phyloP scores from a whole-genome alignment of 2,888 invertebrate species.

The Trichopoda pennipes region DNA sequence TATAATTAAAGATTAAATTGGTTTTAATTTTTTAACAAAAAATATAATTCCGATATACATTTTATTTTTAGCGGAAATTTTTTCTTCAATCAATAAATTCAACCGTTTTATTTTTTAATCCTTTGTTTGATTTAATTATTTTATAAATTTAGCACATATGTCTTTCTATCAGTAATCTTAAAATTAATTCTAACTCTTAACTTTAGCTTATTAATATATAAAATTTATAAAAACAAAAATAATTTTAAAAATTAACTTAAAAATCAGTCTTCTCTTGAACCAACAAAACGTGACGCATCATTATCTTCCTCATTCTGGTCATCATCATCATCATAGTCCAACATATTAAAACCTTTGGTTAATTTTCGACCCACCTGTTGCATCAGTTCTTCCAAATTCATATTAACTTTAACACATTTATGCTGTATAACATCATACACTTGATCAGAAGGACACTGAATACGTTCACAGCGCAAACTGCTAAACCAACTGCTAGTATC shows the following conservation, averaged over 20 bases:
- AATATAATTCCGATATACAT: too few relatives aligned
- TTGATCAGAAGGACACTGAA: conserved; percentile 75
- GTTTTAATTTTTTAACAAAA: too few relatives aligned
- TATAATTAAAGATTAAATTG: too few relatives aligned
- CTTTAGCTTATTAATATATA: neutral
- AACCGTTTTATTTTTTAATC: neutral
- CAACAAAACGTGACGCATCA: conserved; percentile 28
- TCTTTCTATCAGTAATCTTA: neutral
- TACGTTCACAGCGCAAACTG: conserved; percentile 73
- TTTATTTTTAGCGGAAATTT: too few relatives aligned
- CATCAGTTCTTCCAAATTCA: conserved; percentile 78
- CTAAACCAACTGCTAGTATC: conserved; percentile 74
- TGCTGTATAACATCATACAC: conserved; percentile 73
- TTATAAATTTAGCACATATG: conserved; percentile 3
- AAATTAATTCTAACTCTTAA: neutral
- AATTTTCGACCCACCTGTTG: conserved; percentile 75
- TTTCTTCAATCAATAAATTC: too few relatives aligned
- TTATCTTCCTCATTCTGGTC: conserved; percentile 35
- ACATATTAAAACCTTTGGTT: conserved; percentile 71
- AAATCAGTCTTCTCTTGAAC: conserved; percentile 56
- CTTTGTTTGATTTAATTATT: neutral
- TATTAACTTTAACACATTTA: conserved; percentile 74
- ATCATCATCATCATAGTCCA: conserved; percentile 58
- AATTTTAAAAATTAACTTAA: conserved; percentile 10
- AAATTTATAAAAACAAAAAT: neutral